Conservation (phyloP, 92 coral and sea anemone species). For the Umimayanthus chanpuru region DNA sequence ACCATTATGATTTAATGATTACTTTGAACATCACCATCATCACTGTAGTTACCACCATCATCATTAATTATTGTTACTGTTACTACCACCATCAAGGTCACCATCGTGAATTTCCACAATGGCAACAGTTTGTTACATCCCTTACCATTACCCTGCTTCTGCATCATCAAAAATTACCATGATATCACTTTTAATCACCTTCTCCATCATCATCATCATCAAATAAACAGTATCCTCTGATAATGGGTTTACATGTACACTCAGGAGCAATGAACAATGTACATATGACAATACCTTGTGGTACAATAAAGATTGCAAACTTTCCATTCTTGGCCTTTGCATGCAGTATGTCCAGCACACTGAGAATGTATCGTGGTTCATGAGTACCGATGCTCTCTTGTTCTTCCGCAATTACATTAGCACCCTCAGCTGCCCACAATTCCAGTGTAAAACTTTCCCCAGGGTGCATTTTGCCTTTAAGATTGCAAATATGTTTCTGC, state of each 20-base stretch:
- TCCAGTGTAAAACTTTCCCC: slow-evolving; percentile 57
- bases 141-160: too few species aligned
- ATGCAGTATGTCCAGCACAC: slow-evolving; percentile 66
- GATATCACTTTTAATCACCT: background rate
- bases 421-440: slow-evolving; percentile 63
- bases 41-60: background rate
- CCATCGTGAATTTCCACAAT: background rate
- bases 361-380: slow-evolving; percentile 80
- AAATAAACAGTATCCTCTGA: too few species aligned
- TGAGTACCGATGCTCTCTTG: background rate
- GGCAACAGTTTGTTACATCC: too few species aligned
- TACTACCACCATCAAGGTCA: background rate
- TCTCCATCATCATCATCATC: background rate
- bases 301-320: slow-evolving; percentile 94
- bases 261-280: too few species aligned
- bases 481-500: too few species aligned
- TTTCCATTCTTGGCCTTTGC: slow-evolving; percentile 67
- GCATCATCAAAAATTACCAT: background rate
- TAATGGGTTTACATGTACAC: background rate
- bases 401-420: background rate
- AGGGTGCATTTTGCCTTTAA: slow-evolving; percentile 45
- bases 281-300: slow-evolving; percentile 75
- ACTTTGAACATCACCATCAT: too few species aligned
- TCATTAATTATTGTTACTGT: background rate
- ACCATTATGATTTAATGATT: background rate